Conservation (phyloP, 2,888 invertebrate species). For the Cryptocephalus moraei region DNA sequence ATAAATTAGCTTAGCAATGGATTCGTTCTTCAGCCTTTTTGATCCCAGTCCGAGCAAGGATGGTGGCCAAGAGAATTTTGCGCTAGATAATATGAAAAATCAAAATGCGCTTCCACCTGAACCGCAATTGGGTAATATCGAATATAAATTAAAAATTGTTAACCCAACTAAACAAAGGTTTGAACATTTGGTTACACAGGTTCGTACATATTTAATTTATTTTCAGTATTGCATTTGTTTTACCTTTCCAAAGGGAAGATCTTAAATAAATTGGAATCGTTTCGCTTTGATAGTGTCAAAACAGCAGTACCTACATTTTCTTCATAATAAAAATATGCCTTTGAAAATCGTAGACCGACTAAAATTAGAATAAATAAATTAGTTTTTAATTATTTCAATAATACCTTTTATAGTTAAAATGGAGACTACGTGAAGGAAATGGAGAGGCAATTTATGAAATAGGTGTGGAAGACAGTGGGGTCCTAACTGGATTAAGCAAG, state of each 20-base stretch:
- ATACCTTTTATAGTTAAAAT: constrained; percentile 63
- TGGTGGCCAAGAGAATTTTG: constrained; percentile 42
- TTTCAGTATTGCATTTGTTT: not conserved
- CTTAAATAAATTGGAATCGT: too few species aligned
- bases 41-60: constrained; percentile 50
- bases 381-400: not conserved
- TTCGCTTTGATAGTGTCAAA: too few species aligned
- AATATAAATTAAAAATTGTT: constrained; percentile 91
- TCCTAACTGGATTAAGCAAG: constrained; percentile 72
- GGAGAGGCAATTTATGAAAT: constrained; percentile 98
- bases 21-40: constrained; percentile 73
- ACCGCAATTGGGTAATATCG: constrained; percentile 89
- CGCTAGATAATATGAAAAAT: constrained; percentile 40
- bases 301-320: too few species aligned
- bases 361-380: not conserved
- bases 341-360: too few species aligned
- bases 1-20: constrained; percentile 45
- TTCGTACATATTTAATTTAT: constrained; percentile 23
- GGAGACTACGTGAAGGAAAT: constrained; percentile 91
- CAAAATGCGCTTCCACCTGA: constrained; percentile 71
- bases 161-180: constrained; percentile 84
- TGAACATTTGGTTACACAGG: constrained; percentile 95
- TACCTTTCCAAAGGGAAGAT: too few species aligned
- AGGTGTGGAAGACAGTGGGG: constrained; percentile 86
- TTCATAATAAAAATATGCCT: too few species aligned